A percentile compares a stretch with the other conserved stretches of the same genome.
Evolutionary conservation across 1,140 invertebrate species (phyloP).

Genomic region (Saccostrea glomerata): DNA sequence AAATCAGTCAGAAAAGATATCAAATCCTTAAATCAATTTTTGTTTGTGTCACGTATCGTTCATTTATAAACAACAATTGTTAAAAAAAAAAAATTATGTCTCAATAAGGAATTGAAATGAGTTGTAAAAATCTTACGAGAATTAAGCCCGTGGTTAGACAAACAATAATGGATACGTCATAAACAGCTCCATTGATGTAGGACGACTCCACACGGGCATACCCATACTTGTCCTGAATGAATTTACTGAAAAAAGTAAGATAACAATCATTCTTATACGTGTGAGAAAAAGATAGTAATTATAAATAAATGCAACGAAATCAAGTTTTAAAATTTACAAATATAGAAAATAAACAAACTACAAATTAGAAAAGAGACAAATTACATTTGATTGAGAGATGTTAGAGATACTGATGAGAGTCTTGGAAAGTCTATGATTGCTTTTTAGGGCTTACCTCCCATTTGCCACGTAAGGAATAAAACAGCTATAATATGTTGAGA

Average conservation of each 20-base stretch:
- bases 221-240: conserved; percentile 56
- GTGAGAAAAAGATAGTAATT: no score
- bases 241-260: conserved; percentile 53
- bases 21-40: no score
- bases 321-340: no score
- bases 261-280: no score
- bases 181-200: conserved; percentile 56
- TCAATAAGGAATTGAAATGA: no score
- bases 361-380: no score
- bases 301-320: no score
- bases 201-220: conserved; percentile 45
- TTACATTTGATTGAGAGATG: neutral
- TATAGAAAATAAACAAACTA: no score
- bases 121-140: conserved; percentile 45
- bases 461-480: conserved; percentile 50
- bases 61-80: no score
- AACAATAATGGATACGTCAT: conserved; percentile 57
- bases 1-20: no score
- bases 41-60: no score
- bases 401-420: neutral
- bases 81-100: no score
- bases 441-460: conserved; percentile 39
- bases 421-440: neutral
- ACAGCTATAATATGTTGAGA: conserved; percentile 47
- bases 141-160: conserved; percentile 51